Evolutionary conservation across 2,113 vertebrate species (phyloP), one percentile per base, ranked within the genome.

Genomic region (Cyanistes caeruleus): DNA sequence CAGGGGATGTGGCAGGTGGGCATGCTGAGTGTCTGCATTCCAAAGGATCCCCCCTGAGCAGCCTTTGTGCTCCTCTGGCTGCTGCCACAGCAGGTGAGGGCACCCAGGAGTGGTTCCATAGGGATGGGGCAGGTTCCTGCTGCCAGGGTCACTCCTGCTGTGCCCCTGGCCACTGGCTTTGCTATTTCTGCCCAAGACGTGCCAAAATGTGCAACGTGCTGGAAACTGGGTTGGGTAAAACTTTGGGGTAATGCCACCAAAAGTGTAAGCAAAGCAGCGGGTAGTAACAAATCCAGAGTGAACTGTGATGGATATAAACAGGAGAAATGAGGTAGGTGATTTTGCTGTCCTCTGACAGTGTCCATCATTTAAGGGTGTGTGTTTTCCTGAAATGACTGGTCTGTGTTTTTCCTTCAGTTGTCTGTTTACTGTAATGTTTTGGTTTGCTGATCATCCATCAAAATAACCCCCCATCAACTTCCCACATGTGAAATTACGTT

Each of bases 151-250:
- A 10, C 17, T 51, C 35, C 25, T 52, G 48, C 52, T 51, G 11
- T 24, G 25, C 10, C 18, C 39, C 25, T 4, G 6, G 37, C 13
- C 17, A 9, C 24, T n/a, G 51, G 7, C 5, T 35, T 81, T 70
- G 33, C 7, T 55, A 1, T 19, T 78, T 70, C 30, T 78, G 30
- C 14, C 23, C 30, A 53, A 80, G 35, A 9, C 24, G 27, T 0
- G 0, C 5, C 27, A 48, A 37, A 27, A 10, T 70, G 65, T 1
- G 1, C 15, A 39, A 12, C 0, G 0, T 8, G 13, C 13, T 67
- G 10, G 11, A n/a, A 39, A 14, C 12, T 24, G 15, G 13, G 23
- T 92, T 78, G 27, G 7, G 33, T 55, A 30, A 81, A 77, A 87
- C 10, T 25, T 63, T 4, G 15, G 24, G 22, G 10, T 39, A 48